Conservation (phyloP, 2,888 invertebrate species). For the Stenodema calcarata region DNA sequence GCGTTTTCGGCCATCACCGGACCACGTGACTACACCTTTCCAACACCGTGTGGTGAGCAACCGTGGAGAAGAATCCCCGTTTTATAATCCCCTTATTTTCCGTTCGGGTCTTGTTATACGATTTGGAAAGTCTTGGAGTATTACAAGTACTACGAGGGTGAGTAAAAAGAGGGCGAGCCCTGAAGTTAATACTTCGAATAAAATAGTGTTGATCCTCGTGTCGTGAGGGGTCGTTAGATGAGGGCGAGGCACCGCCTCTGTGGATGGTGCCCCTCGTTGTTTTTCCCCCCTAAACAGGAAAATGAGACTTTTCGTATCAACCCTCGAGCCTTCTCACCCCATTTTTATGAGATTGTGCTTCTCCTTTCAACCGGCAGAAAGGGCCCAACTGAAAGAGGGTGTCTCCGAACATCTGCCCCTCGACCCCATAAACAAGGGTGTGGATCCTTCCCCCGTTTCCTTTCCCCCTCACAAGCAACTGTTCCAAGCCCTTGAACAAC, state of each 20-base stretch:
- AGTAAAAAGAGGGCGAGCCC: background rate
- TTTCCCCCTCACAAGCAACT: background rate
- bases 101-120: background rate
- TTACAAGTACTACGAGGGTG: background rate
- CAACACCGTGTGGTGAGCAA: no score
- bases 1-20: no score
- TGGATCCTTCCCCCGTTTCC: background rate
- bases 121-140: background rate
- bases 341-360: background rate
- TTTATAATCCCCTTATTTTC: background rate
- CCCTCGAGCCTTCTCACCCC: background rate
- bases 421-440: slow-evolving; percentile 19
- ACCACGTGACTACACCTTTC: no score
- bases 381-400: background rate
- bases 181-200: slow-evolving; percentile 11
- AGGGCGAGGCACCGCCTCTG: background rate
- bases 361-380: background rate
- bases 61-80: background rate
- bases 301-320: background rate
- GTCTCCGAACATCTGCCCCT: background rate
- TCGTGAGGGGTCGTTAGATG: background rate
- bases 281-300: slow-evolving; percentile 27
- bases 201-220: background rate
- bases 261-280: background rate
- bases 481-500: background rate